phyloP scores from a whole-genome alignment of 1,140 invertebrate species.

The Phenacoccus solenopsis region DNA sequence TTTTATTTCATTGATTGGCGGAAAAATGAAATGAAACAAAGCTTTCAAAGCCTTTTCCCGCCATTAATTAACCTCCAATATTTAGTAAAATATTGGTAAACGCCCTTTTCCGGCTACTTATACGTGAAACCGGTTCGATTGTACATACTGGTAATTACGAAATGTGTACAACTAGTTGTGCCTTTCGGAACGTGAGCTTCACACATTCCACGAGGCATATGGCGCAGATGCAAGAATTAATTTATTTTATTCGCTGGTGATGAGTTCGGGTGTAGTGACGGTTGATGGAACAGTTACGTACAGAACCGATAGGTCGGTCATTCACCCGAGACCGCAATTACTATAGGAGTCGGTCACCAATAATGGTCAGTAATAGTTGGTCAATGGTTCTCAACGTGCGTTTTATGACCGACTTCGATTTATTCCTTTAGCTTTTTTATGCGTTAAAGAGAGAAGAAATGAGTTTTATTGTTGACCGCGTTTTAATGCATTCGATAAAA shows the following conservation, averaged over 20 bases:
- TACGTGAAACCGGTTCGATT: constrained; percentile 1
- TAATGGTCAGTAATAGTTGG: neutral
- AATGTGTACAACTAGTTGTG: constrained; percentile 9
- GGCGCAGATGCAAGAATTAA: constrained; percentile 4
- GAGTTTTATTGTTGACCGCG: no score
- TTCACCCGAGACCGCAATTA: constrained; percentile 10
- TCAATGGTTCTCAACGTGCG: neutral
- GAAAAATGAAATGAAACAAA: no score
- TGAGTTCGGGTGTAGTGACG: constrained; percentile 9
- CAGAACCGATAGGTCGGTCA: constrained; percentile 8
- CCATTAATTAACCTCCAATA: neutral
- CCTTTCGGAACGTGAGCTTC: constrained; percentile 4
- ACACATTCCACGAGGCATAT: constrained; percentile 11
- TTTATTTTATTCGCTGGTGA: constrained; percentile 10
- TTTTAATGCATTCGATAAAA: no score
- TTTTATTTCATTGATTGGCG: no score
- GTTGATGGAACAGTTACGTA: constrained; percentile 17
- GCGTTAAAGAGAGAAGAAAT: no score
- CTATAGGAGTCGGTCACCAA: neutral
- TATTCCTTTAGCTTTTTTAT: no score
- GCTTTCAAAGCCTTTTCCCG: no score
- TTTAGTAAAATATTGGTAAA: neutral
- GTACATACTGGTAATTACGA: constrained; percentile 14
- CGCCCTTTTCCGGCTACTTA: constrained; percentile 12
- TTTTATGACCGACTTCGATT: neutral